phyloP scores from a whole-genome alignment of 64 coral and sea anemone species.

The Exaiptasia diaphana region DNA sequence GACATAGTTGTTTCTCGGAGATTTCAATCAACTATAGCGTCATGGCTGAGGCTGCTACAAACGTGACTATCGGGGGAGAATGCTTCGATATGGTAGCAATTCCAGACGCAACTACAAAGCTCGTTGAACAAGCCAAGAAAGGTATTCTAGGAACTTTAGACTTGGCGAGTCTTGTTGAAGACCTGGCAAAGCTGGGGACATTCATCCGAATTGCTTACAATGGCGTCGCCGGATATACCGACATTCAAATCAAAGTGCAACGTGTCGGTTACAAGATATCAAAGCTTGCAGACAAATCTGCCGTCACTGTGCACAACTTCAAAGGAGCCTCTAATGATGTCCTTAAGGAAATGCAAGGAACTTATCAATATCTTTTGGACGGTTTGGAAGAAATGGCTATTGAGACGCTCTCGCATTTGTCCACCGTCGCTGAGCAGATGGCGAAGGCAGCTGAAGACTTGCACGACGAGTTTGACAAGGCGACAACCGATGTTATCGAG shows the following conservation, averaged over 20 bases:
- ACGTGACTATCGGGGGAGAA: conserved; percentile 32
- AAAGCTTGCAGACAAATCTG: conserved; percentile 56
- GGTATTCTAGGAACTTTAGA: conserved; percentile 29
- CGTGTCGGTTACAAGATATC: conserved; percentile 48
- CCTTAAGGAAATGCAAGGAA: conserved; percentile 14
- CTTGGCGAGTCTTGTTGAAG: conserved; percentile 38
- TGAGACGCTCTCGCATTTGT: conserved; percentile 29
- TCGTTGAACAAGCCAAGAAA: neutral
- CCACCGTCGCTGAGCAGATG: conserved; percentile 8
- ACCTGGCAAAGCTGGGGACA: conserved; percentile 57
- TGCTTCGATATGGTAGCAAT: conserved; percentile 19
- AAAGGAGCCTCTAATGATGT: conserved; percentile 21
- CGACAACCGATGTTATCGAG: conserved; percentile 18
- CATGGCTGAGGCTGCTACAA: too few relatives aligned
- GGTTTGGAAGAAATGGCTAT: conserved; percentile 62
- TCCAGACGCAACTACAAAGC: conserved; percentile 10
- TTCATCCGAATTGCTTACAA: conserved; percentile 59
- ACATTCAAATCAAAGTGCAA: conserved; percentile 63
- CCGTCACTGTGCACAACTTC: conserved; percentile 46
- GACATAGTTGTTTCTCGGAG: neutral
- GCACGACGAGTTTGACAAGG: conserved; percentile 28
- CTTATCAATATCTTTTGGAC: conserved; percentile 51
- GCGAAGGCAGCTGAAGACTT: conserved; percentile 45
- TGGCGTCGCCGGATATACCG: conserved; percentile 47
- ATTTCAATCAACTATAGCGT: neutral